A percentile compares a stretch with the other conserved stretches of the same genome.
phyloP scores from a whole-genome alignment of 2,113 vertebrate genomes.

The Erpornis zantholeuca region DNA sequence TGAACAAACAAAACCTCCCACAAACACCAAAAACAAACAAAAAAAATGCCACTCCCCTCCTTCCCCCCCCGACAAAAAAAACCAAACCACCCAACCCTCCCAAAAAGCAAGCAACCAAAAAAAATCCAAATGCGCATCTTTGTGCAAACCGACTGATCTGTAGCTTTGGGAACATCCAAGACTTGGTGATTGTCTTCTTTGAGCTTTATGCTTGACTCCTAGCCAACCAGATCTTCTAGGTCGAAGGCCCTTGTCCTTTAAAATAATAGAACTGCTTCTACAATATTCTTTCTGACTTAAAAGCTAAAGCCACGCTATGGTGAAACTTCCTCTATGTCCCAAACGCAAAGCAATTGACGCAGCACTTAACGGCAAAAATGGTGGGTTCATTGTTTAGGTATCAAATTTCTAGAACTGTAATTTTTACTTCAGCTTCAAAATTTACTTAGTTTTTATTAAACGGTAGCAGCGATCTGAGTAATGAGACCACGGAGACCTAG shows the following conservation, averaged over 20 bases:
- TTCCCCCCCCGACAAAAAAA: too few species aligned
- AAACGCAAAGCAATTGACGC: background rate
- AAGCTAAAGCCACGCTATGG: background rate
- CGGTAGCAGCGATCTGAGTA: background rate
- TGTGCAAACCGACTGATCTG: background rate
- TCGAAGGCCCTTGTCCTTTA: background rate
- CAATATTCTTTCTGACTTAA: background rate
- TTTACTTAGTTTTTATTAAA: background rate
- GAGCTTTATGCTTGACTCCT: background rate
- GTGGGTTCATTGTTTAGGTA: background rate
- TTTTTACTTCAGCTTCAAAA: background rate
- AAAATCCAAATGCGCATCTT: background rate
- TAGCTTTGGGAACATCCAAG: background rate
- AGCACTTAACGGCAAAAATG: background rate
- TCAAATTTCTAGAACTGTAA: background rate
- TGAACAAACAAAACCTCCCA: background rate
- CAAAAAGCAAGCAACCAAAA: background rate
- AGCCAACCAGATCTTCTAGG: background rate
- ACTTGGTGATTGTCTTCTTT: background rate
- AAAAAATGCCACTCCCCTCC: rapidly evolving
- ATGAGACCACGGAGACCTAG: background rate
- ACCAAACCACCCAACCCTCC: too few species aligned
- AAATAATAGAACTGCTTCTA: background rate
- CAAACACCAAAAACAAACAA: background rate
- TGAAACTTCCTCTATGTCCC: background rate